Base-by-base conservation (phyloP, 1,140 invertebrate species). In the Acromyrmex charruanus region DNA sequence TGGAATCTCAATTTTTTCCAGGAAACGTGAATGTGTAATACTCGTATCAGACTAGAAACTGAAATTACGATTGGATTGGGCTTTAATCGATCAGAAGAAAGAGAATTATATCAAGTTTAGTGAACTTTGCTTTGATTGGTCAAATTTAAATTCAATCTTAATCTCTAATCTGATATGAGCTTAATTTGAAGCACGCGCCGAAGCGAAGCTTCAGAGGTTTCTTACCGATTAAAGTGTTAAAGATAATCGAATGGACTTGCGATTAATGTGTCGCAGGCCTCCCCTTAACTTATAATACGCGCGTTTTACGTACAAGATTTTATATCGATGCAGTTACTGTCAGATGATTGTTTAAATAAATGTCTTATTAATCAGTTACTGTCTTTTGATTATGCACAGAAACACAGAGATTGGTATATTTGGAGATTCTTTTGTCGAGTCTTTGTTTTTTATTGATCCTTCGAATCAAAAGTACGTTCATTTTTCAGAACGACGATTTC, bases 401-500 rank as follows among this genome's bases (percentile, higher is more conserved):
- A n/a, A 80, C 16, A 16, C 44, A 4, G 44, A 66, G 12, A 49
- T 28, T 25, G 18, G 3, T 28, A 5, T 68, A 39, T 21, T 28
- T 21, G 61, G n/a, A 31, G n/a, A 39, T 35, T 53, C 12, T 21
- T 39, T 51, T 39, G 28, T 59, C 21, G 14, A 7, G 14, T 58
- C 31, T 39, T 35, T 44, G 53, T 77, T 39, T 14, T 75, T 77
- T 21, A 31, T 65, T 25, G 12, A 79, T 44, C 55, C 21, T 16
- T 35, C 44, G 21, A 35, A 21, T 51, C 14, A 21, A 71, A 9
- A n/a, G 14, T 7, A 12, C 10, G 10, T 6, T 69, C 9, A 59
- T 25, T 28, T 66, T 3, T 86, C 66, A 14, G 95, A 96, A 92
- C 97, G 97, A 88, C 97, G 97, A 92, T 98, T 98, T 88, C 96